These are phyloP conservation scores for Gymnocypris eckloni DNA, from an alignment of 2,797 vertebrate genomes.

Conservation along the genomic window DNA sequence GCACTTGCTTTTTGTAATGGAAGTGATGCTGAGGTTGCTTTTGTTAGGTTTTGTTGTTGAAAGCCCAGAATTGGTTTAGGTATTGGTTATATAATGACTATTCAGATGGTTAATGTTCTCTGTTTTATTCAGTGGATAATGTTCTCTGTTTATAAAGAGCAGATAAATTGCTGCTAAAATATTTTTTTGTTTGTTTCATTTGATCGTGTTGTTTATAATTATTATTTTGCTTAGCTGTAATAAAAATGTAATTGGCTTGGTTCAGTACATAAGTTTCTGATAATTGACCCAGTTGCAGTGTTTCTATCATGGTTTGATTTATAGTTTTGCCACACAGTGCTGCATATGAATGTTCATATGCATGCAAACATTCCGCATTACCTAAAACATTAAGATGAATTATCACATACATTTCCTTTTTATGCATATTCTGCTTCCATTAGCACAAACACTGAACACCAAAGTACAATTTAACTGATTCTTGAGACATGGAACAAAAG, in stretches of 20 bases:
- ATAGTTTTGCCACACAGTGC: neutral
- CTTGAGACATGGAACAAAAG: neutral
- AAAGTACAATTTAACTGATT: neutral
- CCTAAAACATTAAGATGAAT: neutral
- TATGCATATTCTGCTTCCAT: neutral
- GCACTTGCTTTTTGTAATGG: neutral
- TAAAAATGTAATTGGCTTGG: conserved; percentile 18
- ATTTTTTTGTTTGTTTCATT: neutral
- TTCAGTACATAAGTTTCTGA: conserved; percentile 1
- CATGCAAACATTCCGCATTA: neutral
- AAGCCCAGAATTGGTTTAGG: neutral
- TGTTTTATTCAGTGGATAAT: neutral
- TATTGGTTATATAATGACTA: neutral
- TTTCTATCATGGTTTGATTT: conserved; percentile 30
- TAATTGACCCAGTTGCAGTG: conserved; percentile 21
- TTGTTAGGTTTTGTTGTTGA: conserved; percentile 1
- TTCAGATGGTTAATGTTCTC: conserved; percentile 7
- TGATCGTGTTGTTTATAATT: neutral
- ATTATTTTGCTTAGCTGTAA: neutral
- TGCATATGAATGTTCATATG: neutral
- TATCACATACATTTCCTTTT: neutral
- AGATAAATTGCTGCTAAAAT: neutral
- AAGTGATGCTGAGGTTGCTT: neutral
- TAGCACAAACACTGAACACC: neutral
- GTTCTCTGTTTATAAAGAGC: conserved; percentile 18